Base-by-base conservation (phyloP, 2,113 vertebrate species). In the Channa argus region DNA sequence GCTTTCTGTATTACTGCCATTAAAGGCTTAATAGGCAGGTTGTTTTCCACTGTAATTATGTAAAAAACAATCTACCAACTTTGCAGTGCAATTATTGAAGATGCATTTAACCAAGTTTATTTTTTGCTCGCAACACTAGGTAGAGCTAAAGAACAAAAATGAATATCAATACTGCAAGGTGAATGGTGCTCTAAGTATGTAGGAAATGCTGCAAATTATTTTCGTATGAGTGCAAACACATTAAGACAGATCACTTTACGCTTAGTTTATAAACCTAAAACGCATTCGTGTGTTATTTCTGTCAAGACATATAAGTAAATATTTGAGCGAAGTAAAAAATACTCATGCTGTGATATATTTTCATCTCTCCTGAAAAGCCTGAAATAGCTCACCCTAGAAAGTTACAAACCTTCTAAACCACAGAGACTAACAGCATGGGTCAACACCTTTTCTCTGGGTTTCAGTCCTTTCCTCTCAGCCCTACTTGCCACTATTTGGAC, bases 21-120 rank as follows among this genome's bases (percentile, higher is more conserved):
- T 93, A 91, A 92, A 91, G 78, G 74, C 91, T 92, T 92, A 94
- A 94, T 93, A 93, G 88, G 84, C 76, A 91, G 83, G 80, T 90
- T 92, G 88, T 92, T 91, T 93, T 87, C 89, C 82, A 85, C 86
- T 92, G 89, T 93, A 93, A 94, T 94, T 93, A 93, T 88, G 87
- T 88, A 86, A 84, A 90, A 93, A 92, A 94, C 91, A 91, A 94
- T 92, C 92, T 90, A 84, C 83, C 65, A 87, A 88, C 69, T 90
- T 92, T 88, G 77, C 82, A 77, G 79, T 73, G 83, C 88, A 93
- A 90, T 93, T 92, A 94, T 90, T 88, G 87, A 84, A 92, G 80
- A 92, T 89, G 72, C 92, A 88, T 88, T 92, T 91, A 85, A 79
- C 71, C 62, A 80, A 66, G 68, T 85, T 80, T 74, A 79, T 66